A percentile compares a stretch with the other conserved stretches of the same genome.
These are phyloP conservation scores for Lysiphlebus fabarum DNA, from an alignment of 1,140 invertebrate species.

Conservation along the genomic window DNA sequence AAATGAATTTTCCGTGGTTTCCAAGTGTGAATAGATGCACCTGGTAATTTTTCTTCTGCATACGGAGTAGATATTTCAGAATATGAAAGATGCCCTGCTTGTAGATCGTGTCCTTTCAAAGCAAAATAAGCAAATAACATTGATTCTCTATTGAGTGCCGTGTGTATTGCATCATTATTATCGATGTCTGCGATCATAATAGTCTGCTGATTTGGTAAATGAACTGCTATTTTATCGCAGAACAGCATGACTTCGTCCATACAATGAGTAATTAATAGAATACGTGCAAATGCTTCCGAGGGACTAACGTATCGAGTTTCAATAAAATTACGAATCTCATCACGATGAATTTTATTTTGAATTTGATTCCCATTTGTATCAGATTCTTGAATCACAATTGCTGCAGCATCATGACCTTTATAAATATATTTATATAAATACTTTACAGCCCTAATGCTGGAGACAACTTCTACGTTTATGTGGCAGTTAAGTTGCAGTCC, in stretches of 20 bases:
- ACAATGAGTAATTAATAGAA: neutral
- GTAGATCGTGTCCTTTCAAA: neutral
- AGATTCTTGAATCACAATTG: too few species aligned
- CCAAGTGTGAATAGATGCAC: neutral
- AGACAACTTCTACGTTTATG: slow-evolving; percentile 17
- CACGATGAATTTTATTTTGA: neutral
- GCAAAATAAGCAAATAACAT: neutral
- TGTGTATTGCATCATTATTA: neutral
- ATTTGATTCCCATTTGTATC: too few species aligned
- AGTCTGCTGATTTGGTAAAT: slow-evolving; percentile 1
- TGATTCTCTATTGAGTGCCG: neutral
- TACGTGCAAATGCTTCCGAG: neutral
- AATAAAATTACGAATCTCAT: neutral
- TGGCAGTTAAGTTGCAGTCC: slow-evolving; percentile 8
- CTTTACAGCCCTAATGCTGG: slow-evolving; percentile 4
- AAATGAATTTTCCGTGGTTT: neutral
- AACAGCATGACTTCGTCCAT: neutral
- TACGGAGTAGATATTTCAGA: neutral
- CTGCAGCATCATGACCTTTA: neutral
- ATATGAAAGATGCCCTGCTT: neutral
- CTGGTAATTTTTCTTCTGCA: neutral
- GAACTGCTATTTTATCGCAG: neutral
- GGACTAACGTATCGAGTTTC: slow-evolving; percentile 3
- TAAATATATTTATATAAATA: slow-evolving; percentile 12
- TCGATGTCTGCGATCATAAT: neutral